Percentiles rank a stretch among this genome's conserved stretches.
Evolutionary conservation across 30 jellyfish, hydroid and myxozoan genomes (phyloP).

Genomic region (Morbakka virulenta): DNA sequence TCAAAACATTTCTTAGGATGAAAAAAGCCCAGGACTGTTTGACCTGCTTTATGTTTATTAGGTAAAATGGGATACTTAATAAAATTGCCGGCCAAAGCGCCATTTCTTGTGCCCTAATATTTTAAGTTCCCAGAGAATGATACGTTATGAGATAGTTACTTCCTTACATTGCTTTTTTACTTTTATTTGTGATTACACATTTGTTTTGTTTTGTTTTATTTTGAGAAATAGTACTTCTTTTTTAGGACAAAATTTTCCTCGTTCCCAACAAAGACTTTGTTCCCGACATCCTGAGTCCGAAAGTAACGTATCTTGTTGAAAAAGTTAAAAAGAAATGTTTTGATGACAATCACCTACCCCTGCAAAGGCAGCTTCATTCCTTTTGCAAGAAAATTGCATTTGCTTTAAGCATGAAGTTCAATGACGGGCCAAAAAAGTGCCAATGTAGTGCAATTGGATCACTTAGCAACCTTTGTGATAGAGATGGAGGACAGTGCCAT

Average conservation of each 20-base stretch:
- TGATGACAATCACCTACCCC: constrained; percentile 47
- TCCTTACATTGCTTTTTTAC: too few relatives aligned
- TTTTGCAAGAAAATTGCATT: constrained; percentile 48
- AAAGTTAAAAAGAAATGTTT: constrained; percentile 44
- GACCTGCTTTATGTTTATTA: too few relatives aligned
- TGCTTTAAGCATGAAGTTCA: constrained; percentile 46
- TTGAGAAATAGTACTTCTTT: neutral
- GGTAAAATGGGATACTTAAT: too few relatives aligned
- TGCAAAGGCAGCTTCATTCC: neutral
- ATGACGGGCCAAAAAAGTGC: constrained; percentile 57
- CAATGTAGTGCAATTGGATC: constrained; percentile 78
- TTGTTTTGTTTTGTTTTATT: neutral
- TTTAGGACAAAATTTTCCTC: constrained; percentile 3
- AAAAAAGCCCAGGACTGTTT: too few relatives aligned
- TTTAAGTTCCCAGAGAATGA: too few relatives aligned
- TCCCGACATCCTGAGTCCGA: constrained; percentile 3
- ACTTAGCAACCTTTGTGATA: constrained; percentile 22
- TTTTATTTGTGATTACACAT: too few relatives aligned
- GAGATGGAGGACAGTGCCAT: constrained; percentile 80
- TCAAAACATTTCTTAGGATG: too few relatives aligned
- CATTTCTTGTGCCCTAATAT: too few relatives aligned
- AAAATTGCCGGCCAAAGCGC: too few relatives aligned
- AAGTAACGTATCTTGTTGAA: constrained; percentile 38
- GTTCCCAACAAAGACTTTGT: neutral
- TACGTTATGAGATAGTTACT: too few relatives aligned